These are phyloP conservation scores for Haemorhous mexicanus DNA, from an alignment of 2,113 vertebrate species.

Conservation along the genomic window DNA sequence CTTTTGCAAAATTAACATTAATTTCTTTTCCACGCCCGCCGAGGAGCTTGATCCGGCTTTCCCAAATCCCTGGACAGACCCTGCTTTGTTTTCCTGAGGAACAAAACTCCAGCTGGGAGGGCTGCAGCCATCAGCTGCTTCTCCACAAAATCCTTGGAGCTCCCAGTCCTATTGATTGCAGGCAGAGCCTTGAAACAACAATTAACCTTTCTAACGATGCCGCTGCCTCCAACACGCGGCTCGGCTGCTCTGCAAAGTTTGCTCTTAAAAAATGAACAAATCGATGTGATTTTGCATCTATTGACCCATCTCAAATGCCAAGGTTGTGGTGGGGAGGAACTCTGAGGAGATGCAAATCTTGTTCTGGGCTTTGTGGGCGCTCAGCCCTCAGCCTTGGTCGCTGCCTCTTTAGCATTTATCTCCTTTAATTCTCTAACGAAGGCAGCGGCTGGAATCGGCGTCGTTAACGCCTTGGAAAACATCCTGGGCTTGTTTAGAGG, in stretches of 20 bases:
- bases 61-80: background rate
- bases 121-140: background rate
- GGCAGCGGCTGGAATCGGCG: background rate
- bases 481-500: background rate
- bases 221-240: background rate
- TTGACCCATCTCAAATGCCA: slow-evolving; percentile 40
- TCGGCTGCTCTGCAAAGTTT: background rate
- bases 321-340: background rate
- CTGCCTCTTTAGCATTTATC: background rate
- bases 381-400: background rate
- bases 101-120: background rate
- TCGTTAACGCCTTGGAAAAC: background rate
- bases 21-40: background rate
- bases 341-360: background rate
- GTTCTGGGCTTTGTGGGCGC: background rate
- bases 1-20: background rate
- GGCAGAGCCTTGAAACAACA: background rate
- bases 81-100: background rate
- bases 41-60: background rate
- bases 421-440: background rate
- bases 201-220: background rate
- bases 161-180: background rate
- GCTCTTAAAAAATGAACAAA: background rate
- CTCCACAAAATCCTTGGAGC: background rate
- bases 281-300: background rate